phyloP scores from a whole-genome alignment of 2,797 vertebrate species.

The Melanotaenia nigrans region DNA sequence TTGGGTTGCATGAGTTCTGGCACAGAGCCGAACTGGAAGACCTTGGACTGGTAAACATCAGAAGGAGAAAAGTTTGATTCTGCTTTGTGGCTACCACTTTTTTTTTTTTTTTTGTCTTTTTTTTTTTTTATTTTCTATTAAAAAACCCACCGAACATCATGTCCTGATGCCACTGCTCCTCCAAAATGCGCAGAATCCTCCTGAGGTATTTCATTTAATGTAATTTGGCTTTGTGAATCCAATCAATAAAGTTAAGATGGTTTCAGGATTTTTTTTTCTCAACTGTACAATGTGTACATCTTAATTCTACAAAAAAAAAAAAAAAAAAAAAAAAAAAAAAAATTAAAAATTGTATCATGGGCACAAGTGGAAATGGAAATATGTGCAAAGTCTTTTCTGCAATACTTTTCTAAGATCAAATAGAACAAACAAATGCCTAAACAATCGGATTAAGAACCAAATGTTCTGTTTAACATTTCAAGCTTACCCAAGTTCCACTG shows the following conservation, averaged over 20 bases:
- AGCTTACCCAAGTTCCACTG: slow-evolving; percentile 75
- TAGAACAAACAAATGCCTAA: slow-evolving; percentile 42
- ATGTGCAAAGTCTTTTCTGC: slow-evolving; percentile 62
- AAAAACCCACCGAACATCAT: slow-evolving; percentile 57
- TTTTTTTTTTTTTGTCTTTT: slow-evolving; percentile 19
- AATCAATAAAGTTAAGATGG: slow-evolving; percentile 70
- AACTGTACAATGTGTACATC: slow-evolving; percentile 62
- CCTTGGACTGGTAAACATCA: slow-evolving; percentile 81
- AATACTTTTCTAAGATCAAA: slow-evolving; percentile 50
- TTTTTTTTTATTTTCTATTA: slow-evolving; percentile 49
- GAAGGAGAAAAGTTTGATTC: slow-evolving; percentile 62
- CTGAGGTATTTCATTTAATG: slow-evolving; percentile 84
- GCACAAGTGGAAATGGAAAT: slow-evolving; percentile 54
- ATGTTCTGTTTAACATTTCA: slow-evolving; percentile 70
- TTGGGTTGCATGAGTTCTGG: slow-evolving; percentile 62
- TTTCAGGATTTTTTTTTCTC: slow-evolving; percentile 42
- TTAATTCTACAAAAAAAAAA: slow-evolving; percentile 63
- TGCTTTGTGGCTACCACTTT: slow-evolving; percentile 51
- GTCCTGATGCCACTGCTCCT: slow-evolving; percentile 62
- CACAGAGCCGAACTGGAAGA: slow-evolving; percentile 80
- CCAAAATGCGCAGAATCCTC: slow-evolving; percentile 79
- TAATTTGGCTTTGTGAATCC: slow-evolving; percentile 80
- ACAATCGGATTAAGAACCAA: slow-evolving; percentile 62
- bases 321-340: slow-evolving; percentile 64
- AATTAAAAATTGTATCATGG: slow-evolving; percentile 32